These are phyloP conservation scores for Diachasma alloeum DNA, from an alignment of 1,140 invertebrate species.

Conservation along the genomic window DNA sequence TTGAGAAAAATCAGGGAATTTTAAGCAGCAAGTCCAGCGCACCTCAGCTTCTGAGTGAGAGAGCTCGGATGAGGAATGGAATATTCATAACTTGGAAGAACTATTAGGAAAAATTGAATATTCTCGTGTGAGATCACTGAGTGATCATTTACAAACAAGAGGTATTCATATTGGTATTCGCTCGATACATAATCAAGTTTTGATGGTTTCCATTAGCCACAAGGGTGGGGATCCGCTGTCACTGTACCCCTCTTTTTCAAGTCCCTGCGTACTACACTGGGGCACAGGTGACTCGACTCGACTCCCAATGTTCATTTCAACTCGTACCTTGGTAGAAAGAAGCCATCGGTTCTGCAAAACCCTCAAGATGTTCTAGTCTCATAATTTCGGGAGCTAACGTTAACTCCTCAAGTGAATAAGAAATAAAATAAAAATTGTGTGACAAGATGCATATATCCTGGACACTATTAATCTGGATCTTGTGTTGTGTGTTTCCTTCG, in stretches of 20 bases:
- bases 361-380: not conserved
- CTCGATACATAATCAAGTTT: not conserved
- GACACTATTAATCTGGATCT: constrained; percentile 28
- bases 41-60: too few relatives aligned
- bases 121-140: too few relatives aligned
- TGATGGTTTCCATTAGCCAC: not conserved
- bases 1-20: too few relatives aligned
- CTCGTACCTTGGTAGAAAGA: not conserved
- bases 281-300: not conserved
- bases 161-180: too few relatives aligned
- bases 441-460: constrained; percentile 1
- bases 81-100: too few relatives aligned
- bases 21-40: too few relatives aligned
- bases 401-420: too few relatives aligned
- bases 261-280: not conserved
- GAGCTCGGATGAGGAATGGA: too few relatives aligned
- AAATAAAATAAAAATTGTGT: too few relatives aligned
- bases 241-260: not conserved
- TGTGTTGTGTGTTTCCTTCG: constrained; percentile 17
- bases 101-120: too few relatives aligned
- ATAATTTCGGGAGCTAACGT: too few relatives aligned
- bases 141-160: too few relatives aligned
- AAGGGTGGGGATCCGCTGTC: not conserved
- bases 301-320: not conserved
- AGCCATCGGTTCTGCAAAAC: not conserved